Percentiles rank a stretch among this genome's conserved stretches.
These are phyloP conservation scores for Vespertilio murinus DNA, from an alignment of 2,797 vertebrate genomes.

Conservation along the genomic window DNA sequence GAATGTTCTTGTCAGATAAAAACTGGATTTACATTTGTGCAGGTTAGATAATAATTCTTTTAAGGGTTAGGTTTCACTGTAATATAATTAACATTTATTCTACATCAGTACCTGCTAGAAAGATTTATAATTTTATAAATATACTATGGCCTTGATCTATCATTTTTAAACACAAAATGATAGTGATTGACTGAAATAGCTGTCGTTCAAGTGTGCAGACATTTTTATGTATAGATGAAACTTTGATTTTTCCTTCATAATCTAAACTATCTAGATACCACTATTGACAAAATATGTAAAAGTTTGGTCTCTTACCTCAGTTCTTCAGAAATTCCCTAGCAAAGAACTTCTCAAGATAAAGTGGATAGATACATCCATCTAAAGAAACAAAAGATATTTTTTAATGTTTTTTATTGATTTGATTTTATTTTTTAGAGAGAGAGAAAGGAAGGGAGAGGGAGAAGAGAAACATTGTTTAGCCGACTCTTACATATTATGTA, in stretches of 20 bases:
- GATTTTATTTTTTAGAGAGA: too few species aligned
- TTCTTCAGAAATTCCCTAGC: not conserved
- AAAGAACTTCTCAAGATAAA: not conserved
- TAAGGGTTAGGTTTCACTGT: conserved; percentile 31
- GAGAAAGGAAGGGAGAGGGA: too few species aligned
- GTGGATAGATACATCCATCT: not conserved
- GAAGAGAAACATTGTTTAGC: too few species aligned
- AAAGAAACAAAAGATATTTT: conserved; percentile 32
- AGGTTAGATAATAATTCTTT: conserved; percentile 7
- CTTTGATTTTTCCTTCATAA: conserved; percentile 31
- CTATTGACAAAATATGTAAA: conserved; percentile 1
- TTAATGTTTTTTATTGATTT: too few species aligned
- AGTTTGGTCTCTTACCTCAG: not conserved
- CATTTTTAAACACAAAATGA: not conserved
- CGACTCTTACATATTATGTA: too few species aligned
- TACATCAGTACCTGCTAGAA: not conserved
- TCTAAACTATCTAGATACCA: conserved; percentile 35
- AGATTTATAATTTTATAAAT: not conserved
- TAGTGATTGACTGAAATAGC: conserved; percentile 5
- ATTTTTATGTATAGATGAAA: conserved; percentile 18
- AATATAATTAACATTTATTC: not conserved
- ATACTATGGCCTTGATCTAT: not conserved
- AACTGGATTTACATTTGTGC: not conserved
- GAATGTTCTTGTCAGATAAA: conserved; percentile 13
- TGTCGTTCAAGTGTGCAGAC: not conserved